Conservation (phyloP, 2,113 vertebrate genomes). For the Pseudorhombus dupliciocellatus region DNA sequence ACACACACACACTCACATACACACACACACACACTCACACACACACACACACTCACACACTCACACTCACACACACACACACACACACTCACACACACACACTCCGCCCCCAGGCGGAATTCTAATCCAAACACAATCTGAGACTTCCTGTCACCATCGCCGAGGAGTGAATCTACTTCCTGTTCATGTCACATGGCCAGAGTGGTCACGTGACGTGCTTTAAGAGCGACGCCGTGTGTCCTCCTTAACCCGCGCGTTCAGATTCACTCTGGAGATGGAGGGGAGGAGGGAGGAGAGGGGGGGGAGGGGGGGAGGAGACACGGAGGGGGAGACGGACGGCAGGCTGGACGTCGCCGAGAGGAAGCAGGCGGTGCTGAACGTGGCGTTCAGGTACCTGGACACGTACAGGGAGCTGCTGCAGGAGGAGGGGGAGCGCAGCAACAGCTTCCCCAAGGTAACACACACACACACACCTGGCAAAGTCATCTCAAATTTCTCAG, state of each 20-base stretch:
- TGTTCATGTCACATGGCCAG: too few relatives aligned
- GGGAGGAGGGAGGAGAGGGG: conserved; percentile 15
- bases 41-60: too few relatives aligned
- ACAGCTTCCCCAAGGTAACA: conserved; percentile 89
- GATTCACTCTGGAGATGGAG: conserved; percentile 63
- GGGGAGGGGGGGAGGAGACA: conserved; percentile 40
- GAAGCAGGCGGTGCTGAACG: conserved; percentile 90
- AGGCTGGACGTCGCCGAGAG: conserved; percentile 74
- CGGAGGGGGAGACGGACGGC: conserved; percentile 33
- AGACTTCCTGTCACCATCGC: too few relatives aligned
- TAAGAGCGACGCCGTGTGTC: too few relatives aligned
- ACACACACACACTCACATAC: background rate
- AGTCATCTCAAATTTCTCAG: background rate
- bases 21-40: too few relatives aligned
- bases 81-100: too few relatives aligned
- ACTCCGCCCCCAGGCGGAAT: too few relatives aligned
- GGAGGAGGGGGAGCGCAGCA: conserved; percentile 89
- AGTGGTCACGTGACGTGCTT: too few relatives aligned
- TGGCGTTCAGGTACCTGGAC: conserved; percentile 92
- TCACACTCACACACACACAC: too few relatives aligned
- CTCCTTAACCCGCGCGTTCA: conserved; percentile 61
- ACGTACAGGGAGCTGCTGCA: conserved; percentile 94
- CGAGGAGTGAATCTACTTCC: too few relatives aligned
- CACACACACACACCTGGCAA: background rate
- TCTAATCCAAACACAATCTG: too few relatives aligned